Evolutionary conservation across 2,888 invertebrate species (phyloP).

Genomic region (Cataglyphis rosenhaueri): DNA sequence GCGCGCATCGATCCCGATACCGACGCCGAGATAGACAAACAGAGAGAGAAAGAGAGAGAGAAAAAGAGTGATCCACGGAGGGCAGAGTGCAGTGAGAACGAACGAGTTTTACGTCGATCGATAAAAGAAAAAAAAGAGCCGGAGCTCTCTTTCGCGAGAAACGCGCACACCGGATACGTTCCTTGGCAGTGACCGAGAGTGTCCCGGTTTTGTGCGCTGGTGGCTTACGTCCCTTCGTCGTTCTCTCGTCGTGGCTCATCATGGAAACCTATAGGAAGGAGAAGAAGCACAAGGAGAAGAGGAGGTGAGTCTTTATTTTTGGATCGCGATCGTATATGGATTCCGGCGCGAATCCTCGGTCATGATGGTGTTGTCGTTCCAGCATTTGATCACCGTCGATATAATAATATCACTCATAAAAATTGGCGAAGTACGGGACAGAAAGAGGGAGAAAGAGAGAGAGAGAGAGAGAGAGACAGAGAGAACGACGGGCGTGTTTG

Average conservation of each 20-base stretch:
- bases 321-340: constrained; percentile 28
- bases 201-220: constrained; percentile 54
- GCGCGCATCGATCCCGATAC: constrained; percentile 65
- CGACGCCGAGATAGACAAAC: constrained; percentile 15
- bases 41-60: constrained; percentile 10
- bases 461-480: background rate
- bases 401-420: background rate
- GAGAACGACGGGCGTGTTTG: constrained; percentile 38
- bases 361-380: background rate
- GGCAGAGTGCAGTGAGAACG: constrained; percentile 56
- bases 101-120: constrained; percentile 43
- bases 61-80: constrained; percentile 34
- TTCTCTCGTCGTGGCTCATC: background rate
- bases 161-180: constrained; percentile 67
- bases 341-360: background rate
- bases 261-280: constrained; percentile 83
- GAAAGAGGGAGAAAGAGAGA: background rate
- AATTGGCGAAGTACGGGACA: background rate
- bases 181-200: constrained; percentile 79
- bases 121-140: background rate
- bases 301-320: constrained; percentile 87
- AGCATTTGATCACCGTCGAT: background rate
- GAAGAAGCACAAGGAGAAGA: constrained; percentile 88
- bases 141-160: background rate
- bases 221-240: background rate